Evolutionary conservation across 2,888 invertebrate genomes (phyloP).

Genomic region (Ischnus inquisitorius): DNA sequence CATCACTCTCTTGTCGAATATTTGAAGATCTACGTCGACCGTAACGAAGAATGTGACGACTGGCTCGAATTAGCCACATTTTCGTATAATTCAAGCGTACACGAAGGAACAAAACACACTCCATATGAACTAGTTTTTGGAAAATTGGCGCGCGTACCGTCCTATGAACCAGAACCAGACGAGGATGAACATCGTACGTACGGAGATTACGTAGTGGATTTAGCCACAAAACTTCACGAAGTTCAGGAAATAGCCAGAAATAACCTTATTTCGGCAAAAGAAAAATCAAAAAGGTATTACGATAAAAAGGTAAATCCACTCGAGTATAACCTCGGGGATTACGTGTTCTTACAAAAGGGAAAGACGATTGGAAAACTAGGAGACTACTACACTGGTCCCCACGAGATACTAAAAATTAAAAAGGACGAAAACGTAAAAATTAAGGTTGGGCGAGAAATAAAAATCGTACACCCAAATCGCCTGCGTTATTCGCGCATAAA

Average conservation of each 20-base stretch:
- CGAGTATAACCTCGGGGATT: conserved; percentile 15
- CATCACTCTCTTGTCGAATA: neutral
- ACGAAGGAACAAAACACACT: neutral
- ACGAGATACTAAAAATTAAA: conserved; percentile 40
- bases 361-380: conserved; percentile 42
- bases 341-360: conserved; percentile 30
- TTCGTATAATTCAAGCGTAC: neutral
- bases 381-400: conserved; percentile 55
- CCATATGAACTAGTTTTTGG: neutral
- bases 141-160: conserved; percentile 12
- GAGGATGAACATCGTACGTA: conserved; percentile 2
- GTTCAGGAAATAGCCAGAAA: neutral
- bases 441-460: conserved; percentile 13
- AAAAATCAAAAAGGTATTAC: conserved; percentile 10
- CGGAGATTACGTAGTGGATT: conserved; percentile 3
- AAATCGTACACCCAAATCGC: conserved; percentile 34
- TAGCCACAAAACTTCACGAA: neutral
- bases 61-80: neutral
- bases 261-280: neutral
- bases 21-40: neutral
- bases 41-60: neutral
- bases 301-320: conserved; percentile 6
- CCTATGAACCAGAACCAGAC: neutral
- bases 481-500: neutral
- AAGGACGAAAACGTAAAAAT: conserved; percentile 25